A percentile compares a stretch with the other conserved stretches of the same genome.
Conservation (phyloP, 2,797 vertebrate genomes). For the Vultur gryphus region DNA sequence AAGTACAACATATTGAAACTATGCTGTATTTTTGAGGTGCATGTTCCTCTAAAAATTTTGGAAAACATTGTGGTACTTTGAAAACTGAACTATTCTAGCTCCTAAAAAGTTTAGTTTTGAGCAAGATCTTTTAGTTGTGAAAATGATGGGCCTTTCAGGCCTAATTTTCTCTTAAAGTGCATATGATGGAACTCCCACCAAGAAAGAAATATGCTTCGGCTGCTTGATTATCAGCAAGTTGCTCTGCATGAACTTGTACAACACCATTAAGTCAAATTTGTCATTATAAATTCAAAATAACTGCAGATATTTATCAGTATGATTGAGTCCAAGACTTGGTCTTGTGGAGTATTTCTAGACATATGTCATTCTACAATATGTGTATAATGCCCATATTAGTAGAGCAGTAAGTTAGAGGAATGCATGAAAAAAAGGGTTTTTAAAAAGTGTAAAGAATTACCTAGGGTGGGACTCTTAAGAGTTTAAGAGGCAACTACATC, state of each 20-base stretch:
- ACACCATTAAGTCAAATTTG: slow-evolving; percentile 14
- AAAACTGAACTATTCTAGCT: background rate
- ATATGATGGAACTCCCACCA: background rate
- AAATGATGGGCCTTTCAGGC: background rate
- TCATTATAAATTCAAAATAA: slow-evolving; percentile 55
- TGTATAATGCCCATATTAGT: background rate
- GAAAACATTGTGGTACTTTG: background rate
- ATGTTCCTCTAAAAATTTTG: background rate
- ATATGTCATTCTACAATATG: background rate
- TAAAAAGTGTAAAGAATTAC: background rate
- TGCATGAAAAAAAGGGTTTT: background rate
- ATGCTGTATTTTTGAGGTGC: background rate
- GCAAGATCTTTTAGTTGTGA: background rate
- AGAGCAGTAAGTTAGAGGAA: background rate
- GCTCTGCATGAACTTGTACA: slow-evolving; percentile 41
- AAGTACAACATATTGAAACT: background rate
- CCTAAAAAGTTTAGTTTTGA: background rate
- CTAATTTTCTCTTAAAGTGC: background rate
- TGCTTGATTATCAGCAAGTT: slow-evolving; percentile 7
- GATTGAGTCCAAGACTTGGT: background rate
- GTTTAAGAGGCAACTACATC: background rate
- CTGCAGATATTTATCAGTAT: slow-evolving; percentile 47
- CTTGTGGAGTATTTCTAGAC: background rate
- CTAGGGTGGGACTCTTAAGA: background rate
- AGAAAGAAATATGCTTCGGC: background rate